phyloP scores from a whole-genome alignment of 2,888 invertebrate species.

The Ischnura elegans region DNA sequence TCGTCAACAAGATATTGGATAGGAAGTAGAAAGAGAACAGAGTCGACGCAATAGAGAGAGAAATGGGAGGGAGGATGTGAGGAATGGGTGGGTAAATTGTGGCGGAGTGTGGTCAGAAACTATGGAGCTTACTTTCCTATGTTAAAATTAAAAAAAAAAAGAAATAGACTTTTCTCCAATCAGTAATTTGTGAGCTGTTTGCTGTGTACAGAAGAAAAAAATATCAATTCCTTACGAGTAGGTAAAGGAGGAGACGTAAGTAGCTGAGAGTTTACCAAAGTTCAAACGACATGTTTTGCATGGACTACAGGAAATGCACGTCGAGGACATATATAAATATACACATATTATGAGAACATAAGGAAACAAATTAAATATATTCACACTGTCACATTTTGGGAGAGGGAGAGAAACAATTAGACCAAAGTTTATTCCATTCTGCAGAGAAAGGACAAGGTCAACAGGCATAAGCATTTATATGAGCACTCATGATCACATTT shows the following conservation, averaged over 20 bases:
- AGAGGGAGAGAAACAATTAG: background rate
- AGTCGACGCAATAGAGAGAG: constrained; percentile 37
- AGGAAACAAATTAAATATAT: background rate
- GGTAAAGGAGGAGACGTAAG: background rate
- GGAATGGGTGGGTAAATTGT: background rate
- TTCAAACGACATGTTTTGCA: background rate
- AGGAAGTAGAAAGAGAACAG: constrained; percentile 68
- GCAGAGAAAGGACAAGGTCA: background rate
- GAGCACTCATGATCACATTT: background rate
- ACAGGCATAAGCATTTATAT: background rate
- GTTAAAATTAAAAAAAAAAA: background rate
- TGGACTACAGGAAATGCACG: background rate
- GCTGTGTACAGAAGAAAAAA: background rate
- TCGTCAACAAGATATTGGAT: constrained; percentile 73
- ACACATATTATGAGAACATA: too few relatives aligned
- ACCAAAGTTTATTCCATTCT: background rate
- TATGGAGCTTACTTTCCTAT: background rate
- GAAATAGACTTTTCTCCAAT: background rate
- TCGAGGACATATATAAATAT: background rate
- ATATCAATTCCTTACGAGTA: background rate
- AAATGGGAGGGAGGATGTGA: background rate
- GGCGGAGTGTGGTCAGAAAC: constrained; percentile 4
- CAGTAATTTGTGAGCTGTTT: background rate
- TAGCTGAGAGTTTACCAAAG: background rate
- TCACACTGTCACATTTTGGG: background rate